Evolutionary conservation across 2,888 invertebrate species (phyloP).

Genomic region (Chromoteleia sp.): DNA sequence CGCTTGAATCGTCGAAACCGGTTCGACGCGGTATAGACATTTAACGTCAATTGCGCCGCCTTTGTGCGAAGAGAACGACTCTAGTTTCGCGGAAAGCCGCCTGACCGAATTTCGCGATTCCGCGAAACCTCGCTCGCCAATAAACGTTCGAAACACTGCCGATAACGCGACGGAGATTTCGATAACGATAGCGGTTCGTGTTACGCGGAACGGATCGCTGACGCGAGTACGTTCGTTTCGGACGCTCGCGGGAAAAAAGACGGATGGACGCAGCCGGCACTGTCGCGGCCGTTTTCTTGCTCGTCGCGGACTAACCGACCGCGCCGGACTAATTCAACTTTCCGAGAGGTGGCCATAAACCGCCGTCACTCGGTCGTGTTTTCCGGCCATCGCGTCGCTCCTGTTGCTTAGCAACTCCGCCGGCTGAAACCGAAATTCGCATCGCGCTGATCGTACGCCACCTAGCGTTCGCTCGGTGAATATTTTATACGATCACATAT

Average conservation of each 20-base stretch:
- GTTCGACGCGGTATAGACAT: conserved; percentile 40
- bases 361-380: conserved; percentile 64
- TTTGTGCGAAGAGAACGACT: conserved; percentile 12
- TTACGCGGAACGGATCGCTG: too few relatives aligned
- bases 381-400: conserved; percentile 74
- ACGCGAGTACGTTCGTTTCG: too few relatives aligned
- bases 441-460: conserved; percentile 49
- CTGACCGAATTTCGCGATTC: neutral
- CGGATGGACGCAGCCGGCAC: conserved; percentile 9
- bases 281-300: conserved; percentile 49
- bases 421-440: conserved; percentile 56
- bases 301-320: conserved; percentile 68
- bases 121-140: too few relatives aligned
- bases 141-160: too few relatives aligned
- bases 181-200: too few relatives aligned
- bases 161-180: too few relatives aligned
- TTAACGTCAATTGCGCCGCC: conserved; percentile 41
- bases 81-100: conserved; percentile 1
- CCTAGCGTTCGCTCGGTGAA: conserved; percentile 46
- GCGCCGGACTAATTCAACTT: conserved; percentile 70
- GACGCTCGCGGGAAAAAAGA: neutral
- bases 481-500: conserved; percentile 35
- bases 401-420: conserved; percentile 81
- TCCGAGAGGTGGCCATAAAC: conserved; percentile 66
- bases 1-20: conserved; percentile 39